These are phyloP conservation scores for Stegana nigrithorax DNA, from an alignment of 2,888 invertebrate genomes.

Conservation along the genomic window DNA sequence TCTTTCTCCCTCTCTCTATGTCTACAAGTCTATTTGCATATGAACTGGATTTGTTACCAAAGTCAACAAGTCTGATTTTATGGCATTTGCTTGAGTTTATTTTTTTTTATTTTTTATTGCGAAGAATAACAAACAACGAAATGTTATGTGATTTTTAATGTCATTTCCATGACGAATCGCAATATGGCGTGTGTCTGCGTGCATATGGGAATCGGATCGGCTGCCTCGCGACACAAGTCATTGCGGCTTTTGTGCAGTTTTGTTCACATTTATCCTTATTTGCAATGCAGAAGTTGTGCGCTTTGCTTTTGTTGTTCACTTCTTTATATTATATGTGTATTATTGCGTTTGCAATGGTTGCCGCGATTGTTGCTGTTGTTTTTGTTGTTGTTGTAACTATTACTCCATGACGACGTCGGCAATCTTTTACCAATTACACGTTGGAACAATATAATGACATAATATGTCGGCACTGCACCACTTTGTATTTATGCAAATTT, in stretches of 20 bases:
- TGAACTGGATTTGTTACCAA: not conserved
- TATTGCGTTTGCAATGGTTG: constrained; percentile 9
- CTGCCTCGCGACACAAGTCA: not conserved
- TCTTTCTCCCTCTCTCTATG: too few species aligned
- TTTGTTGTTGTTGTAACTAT: constrained; percentile 43
- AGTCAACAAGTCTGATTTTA: constrained; percentile 2
- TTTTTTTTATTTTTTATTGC: not conserved
- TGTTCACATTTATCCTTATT: constrained; percentile 5
- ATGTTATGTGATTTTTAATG: not conserved
- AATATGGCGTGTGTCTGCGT: not conserved
- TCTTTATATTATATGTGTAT: not conserved
- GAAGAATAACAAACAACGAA: not conserved
- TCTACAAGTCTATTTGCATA: too few species aligned
- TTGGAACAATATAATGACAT: constrained; percentile 60
- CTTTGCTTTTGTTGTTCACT: too few species aligned
- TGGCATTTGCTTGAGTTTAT: not conserved
- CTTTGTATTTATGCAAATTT: constrained; percentile 52
- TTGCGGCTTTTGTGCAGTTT: not conserved
- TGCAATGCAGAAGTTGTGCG: not conserved
- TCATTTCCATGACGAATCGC: constrained; percentile 14
- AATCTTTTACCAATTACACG: constrained; percentile 56
- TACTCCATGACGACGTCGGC: constrained; percentile 51
- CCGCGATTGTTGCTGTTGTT: not conserved
- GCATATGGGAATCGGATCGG: not conserved
- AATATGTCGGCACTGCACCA: constrained; percentile 43